phyloP scores from a whole-genome alignment of 2,888 invertebrate genomes.

The Phlogophora meticulosa region DNA sequence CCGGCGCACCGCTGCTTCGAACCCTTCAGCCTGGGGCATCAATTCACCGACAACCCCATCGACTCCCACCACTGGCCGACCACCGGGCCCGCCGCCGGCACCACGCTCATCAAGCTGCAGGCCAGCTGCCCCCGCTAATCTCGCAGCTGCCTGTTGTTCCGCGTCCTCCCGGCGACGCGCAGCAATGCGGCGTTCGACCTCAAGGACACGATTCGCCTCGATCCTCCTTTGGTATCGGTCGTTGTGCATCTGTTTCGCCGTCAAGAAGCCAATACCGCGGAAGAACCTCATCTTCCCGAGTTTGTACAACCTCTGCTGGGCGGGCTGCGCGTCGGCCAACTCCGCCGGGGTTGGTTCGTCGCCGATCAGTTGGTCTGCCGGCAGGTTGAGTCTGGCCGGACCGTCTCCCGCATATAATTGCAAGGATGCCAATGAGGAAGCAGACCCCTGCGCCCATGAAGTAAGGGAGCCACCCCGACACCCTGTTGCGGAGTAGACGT shows the following conservation, averaged over 20 bases:
- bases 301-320: neutral
- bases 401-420: neutral
- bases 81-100: neutral
- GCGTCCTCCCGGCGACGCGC: neutral
- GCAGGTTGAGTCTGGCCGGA: neutral
- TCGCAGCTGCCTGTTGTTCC: neutral
- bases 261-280: neutral
- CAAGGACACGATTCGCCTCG: constrained; percentile 4
- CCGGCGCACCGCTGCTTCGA: neutral
- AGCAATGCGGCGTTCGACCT: neutral
- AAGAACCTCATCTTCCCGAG: neutral
- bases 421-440: neutral
- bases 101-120: neutral
- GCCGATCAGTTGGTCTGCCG: neutral
- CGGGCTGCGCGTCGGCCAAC: neutral
- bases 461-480: neutral
- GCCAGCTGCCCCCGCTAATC: neutral
- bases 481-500: neutral
- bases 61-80: neutral
- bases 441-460: neutral
- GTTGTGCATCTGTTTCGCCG: neutral
- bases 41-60: neutral
- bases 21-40: neutral
- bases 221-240: neutral
- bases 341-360: neutral